phyloP scores from a whole-genome alignment of 2,113 vertebrate genomes.

The Parus major region DNA sequence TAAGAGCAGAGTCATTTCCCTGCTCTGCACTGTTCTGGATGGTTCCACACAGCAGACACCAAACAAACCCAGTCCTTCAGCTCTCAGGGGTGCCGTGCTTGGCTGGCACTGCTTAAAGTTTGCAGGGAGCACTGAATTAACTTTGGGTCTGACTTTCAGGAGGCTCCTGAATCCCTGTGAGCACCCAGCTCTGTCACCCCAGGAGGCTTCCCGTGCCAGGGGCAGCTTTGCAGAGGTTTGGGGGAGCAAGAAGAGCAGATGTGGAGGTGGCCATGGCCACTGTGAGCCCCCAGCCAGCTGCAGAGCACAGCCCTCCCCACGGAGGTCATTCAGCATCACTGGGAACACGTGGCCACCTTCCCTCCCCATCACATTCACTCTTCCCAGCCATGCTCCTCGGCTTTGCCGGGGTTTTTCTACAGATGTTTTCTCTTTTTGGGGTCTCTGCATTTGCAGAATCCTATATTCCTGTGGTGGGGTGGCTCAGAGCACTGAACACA shows the following conservation, averaged over 20 bases:
- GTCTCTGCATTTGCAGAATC: not conserved
- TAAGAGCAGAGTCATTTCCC: not conserved
- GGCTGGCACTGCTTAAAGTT: rapidly evolving
- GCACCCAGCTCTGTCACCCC: not conserved
- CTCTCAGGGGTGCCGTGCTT: not conserved
- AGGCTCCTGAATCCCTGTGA: not conserved
- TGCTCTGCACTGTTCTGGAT: not conserved
- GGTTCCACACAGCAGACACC: not conserved
- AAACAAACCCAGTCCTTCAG: rapidly evolving
- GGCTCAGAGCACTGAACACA: not conserved
- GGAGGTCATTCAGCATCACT: not conserved
- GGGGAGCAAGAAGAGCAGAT: not conserved
- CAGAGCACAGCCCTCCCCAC: not conserved
- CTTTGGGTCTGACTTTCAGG: not conserved
- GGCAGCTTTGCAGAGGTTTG: not conserved
- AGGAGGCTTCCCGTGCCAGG: not conserved
- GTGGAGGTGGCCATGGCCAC: not conserved
- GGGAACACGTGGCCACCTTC: not conserved
- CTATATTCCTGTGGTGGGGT: not conserved
- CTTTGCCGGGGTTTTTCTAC: rapidly evolving
- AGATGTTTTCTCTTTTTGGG: not conserved
- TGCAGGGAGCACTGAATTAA: not conserved
- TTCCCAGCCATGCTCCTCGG: not conserved
- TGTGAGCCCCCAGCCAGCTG: not conserved
- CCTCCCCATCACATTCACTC: rapidly evolving